Conservation (phyloP, 1,140 invertebrate genomes). For the Octopus sinensis region DNA sequence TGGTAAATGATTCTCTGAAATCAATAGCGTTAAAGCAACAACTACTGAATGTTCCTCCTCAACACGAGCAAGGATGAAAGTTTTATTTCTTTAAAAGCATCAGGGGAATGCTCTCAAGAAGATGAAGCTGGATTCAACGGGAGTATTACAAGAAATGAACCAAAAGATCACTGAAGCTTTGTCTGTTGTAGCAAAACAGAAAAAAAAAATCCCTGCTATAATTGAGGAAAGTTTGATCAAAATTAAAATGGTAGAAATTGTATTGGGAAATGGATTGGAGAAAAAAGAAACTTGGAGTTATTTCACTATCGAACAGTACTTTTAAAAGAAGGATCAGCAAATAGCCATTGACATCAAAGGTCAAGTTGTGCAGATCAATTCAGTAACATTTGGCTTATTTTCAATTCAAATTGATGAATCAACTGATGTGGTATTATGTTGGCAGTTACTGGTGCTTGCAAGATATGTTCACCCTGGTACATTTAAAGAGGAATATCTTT, state of each 20-base stretch:
- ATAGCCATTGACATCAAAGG: slow-evolving; percentile 7
- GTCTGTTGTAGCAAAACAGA: not conserved
- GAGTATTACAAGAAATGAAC: not conserved
- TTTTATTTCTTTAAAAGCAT: not conserved
- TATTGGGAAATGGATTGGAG: slow-evolving; percentile 7
- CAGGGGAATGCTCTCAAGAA: not conserved
- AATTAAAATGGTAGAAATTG: slow-evolving; percentile 1
- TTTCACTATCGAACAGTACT: slow-evolving; percentile 8
- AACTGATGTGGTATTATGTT: too few species aligned
- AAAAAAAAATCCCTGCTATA: not conserved
- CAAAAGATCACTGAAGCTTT: not conserved
- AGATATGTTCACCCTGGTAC: not conserved
- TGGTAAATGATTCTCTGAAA: slow-evolving; percentile 2
- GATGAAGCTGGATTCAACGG: not conserved
- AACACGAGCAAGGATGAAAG: not conserved
- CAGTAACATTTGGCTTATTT: not conserved
- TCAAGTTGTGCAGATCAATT: slow-evolving; percentile 5
- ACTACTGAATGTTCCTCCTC: not conserved
- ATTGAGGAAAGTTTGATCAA: not conserved
- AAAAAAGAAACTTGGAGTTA: not conserved
- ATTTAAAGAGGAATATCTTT: not conserved
- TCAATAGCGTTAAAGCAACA: not conserved
- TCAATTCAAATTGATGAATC: too few species aligned
- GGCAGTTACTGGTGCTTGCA: not conserved
- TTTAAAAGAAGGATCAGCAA: not conserved